Conservation (phyloP, 1,140 invertebrate species). For the Holotrichia oblita region DNA sequence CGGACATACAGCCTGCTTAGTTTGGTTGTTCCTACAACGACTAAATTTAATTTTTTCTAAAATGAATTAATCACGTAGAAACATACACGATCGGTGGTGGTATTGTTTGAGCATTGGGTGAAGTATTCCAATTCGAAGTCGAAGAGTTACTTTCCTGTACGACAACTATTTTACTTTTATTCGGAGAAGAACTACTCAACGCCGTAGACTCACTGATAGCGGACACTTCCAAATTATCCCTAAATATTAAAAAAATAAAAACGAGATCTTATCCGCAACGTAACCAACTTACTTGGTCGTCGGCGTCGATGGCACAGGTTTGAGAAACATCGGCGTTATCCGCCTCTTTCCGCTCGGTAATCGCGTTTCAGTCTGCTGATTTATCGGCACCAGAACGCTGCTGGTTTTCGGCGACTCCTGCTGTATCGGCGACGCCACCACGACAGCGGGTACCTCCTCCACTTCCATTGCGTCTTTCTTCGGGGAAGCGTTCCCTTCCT, state of each 20-base stretch:
- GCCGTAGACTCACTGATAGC: constrained; percentile 57
- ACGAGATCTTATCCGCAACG: no score
- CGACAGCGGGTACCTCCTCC: constrained; percentile 41
- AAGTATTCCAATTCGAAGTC: not conserved
- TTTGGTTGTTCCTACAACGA: not conserved
- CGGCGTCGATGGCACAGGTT: constrained; percentile 68
- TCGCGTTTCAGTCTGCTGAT: constrained; percentile 95
- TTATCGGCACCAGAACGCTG: constrained; percentile 74
- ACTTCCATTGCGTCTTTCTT: constrained; percentile 44
- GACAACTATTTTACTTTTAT: constrained; percentile 83
- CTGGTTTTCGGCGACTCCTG: constrained; percentile 47
- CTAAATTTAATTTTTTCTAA: not conserved
- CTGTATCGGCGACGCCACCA: constrained; percentile 47
- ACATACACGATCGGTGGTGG: not conserved
- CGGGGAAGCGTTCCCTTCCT: constrained; percentile 58
- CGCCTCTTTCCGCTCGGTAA: constrained; percentile 92
- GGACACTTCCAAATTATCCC: constrained; percentile 63
- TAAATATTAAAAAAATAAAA: constrained; percentile 53
- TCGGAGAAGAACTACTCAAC: constrained; percentile 81
- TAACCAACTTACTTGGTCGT: constrained; percentile 64
- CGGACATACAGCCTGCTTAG: constrained; percentile 39
- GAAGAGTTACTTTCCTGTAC: constrained; percentile 62
- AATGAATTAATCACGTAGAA: not conserved
- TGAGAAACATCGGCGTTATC: constrained; percentile 96
- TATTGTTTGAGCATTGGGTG: not conserved